These are phyloP conservation scores for Hemithea aestivaria DNA, from an alignment of 2,888 invertebrate genomes.

Conservation along the genomic window DNA sequence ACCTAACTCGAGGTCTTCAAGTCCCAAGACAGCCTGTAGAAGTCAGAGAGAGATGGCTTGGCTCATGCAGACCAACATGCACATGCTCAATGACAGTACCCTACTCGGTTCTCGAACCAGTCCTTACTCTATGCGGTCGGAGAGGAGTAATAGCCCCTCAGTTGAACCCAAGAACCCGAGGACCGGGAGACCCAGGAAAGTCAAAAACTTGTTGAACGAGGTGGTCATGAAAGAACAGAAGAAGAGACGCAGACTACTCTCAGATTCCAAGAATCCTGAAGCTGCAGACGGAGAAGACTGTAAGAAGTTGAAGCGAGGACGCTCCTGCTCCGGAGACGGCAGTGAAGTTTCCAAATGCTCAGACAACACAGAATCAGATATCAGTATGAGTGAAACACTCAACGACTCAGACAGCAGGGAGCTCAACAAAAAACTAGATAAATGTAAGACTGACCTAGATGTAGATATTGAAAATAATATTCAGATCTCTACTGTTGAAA, in stretches of 20 bases:
- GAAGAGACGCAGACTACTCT: conserved; percentile 74
- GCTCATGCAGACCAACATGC: conserved; percentile 59
- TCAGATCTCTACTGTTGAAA: conserved; percentile 75
- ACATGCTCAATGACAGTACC: conserved; percentile 49
- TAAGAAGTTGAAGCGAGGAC: conserved; percentile 67
- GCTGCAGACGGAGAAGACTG: conserved; percentile 59
- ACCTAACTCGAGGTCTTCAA: conserved; percentile 68
- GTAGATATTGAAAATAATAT: conserved; percentile 77
- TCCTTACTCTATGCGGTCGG: conserved; percentile 81
- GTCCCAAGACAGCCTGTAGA: conserved; percentile 66
- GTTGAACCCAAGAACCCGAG: conserved; percentile 78
- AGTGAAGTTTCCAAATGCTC: conserved; percentile 81
- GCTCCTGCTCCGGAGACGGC: conserved; percentile 76
- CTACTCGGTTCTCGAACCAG: conserved; percentile 69
- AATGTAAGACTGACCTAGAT: conserved; percentile 78
- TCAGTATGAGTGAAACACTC: conserved; percentile 79
- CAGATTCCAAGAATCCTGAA: conserved; percentile 73
- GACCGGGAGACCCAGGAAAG: conserved; percentile 83
- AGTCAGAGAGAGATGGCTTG: conserved; percentile 58
- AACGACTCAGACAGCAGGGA: conserved; percentile 65
- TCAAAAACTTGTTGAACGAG: conserved; percentile 77
- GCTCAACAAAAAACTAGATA: conserved; percentile 75
- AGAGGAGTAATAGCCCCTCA: conserved; percentile 75
- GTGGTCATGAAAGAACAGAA: conserved; percentile 79
- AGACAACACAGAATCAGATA: conserved; percentile 81